Conservation (phyloP, 1,140 invertebrate genomes). For the Colletes gigas region DNA sequence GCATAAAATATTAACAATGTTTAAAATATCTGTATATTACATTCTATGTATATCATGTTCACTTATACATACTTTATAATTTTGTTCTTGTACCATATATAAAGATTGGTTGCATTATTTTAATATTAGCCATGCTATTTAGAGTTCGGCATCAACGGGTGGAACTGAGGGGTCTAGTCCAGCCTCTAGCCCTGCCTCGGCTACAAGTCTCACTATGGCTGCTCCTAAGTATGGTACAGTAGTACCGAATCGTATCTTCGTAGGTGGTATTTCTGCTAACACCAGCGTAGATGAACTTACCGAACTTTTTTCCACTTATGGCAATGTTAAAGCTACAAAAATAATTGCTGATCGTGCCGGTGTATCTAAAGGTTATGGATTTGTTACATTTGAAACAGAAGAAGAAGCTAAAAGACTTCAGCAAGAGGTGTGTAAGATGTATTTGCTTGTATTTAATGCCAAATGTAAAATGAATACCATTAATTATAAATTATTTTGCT, state of each 20-base stretch:
- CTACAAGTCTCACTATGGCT: slow-evolving; percentile 79
- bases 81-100: neutral
- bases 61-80: no score
- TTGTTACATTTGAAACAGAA: slow-evolving; percentile 97
- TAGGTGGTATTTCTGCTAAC: slow-evolving; percentile 94
- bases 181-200: slow-evolving; percentile 79
- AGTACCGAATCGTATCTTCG: slow-evolving; percentile 97
- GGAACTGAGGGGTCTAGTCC: slow-evolving; percentile 80
- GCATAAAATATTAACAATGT: neutral
- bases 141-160: slow-evolving; percentile 79
- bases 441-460: neutral
- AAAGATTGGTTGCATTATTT: slow-evolving; percentile 12
- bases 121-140: slow-evolving; percentile 42
- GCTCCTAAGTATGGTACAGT: slow-evolving; percentile 89
- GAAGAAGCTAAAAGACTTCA: slow-evolving; percentile 91
- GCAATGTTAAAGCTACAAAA: slow-evolving; percentile 95
- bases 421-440: slow-evolving; percentile 81
- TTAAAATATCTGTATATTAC: neutral
- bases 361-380: slow-evolving; percentile 96
- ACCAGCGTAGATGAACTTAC: slow-evolving; percentile 92
- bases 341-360: slow-evolving; percentile 96
- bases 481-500: slow-evolving; percentile 49
- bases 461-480: neutral
- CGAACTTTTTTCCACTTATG: slow-evolving; percentile 92
- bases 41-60: neutral